These are phyloP conservation scores for Lichenostomus cassidix DNA, from an alignment of 2,113 vertebrate genomes.

Conservation along the genomic window DNA sequence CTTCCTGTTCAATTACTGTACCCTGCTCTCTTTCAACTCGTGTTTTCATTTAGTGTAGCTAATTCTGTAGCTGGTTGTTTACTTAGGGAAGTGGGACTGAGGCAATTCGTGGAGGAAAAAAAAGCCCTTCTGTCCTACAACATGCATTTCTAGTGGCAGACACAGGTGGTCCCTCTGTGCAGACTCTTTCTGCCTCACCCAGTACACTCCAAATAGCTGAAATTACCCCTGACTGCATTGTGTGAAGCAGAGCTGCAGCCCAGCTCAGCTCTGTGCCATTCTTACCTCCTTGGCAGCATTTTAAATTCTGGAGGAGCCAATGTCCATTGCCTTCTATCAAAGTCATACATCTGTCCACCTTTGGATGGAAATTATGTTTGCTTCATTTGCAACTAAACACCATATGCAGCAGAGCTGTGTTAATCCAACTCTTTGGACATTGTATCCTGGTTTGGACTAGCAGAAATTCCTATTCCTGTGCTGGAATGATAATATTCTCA, in stretches of 20 bases:
- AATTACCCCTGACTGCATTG: background rate
- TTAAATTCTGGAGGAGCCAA: background rate
- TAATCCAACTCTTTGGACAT: background rate
- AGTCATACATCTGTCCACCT: background rate
- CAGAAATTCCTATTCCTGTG: background rate
- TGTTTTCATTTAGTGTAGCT: background rate
- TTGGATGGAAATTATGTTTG: background rate
- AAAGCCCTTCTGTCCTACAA: background rate
- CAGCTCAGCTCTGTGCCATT: background rate
- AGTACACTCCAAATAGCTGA: background rate
- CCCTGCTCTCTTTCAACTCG: background rate
- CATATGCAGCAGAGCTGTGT: background rate
- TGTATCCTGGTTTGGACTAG: background rate
- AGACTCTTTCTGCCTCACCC: background rate
- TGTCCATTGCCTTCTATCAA: background rate
- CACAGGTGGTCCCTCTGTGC: background rate
- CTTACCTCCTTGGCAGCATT: background rate
- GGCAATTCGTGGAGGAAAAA: background rate
- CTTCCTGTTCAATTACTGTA: background rate
- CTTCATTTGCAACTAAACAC: background rate
- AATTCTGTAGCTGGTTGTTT: conserved; percentile 21
- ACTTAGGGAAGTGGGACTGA: background rate
- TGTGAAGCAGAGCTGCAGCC: background rate
- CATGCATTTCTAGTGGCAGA: background rate
- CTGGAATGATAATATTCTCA: background rate